phyloP scores from a whole-genome alignment of 2,113 vertebrate species.

The Aspiorhynchus laticeps region DNA sequence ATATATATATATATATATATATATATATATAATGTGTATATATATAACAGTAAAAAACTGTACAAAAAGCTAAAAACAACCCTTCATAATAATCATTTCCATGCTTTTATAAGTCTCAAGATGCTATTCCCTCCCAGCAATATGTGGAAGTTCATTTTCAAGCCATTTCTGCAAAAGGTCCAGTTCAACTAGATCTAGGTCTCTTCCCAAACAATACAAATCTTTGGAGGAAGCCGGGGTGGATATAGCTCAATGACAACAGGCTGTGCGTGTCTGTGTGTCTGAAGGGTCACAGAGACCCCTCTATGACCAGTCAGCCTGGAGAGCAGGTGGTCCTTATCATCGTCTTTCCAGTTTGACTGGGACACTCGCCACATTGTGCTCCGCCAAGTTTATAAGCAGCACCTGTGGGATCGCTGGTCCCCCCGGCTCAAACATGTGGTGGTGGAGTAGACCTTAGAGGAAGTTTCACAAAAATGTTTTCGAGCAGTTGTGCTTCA shows the following conservation, averaged over 20 bases:
- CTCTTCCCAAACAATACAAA: slow-evolving; percentile 62
- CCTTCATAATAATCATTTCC: too few relatives aligned
- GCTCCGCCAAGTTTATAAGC: slow-evolving; percentile 70
- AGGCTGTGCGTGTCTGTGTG: slow-evolving; percentile 72
- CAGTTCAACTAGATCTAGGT: not conserved
- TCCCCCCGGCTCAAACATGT: slow-evolving; percentile 32
- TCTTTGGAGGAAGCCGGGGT: slow-evolving; percentile 70
- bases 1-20: too few relatives aligned
- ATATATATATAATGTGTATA: too few relatives aligned
- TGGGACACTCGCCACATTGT: slow-evolving; percentile 81
- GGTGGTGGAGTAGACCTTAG: not conserved
- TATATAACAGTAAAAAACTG: too few relatives aligned
- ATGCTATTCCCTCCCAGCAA: not conserved
- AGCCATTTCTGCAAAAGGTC: not conserved
- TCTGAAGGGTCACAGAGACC: slow-evolving; percentile 43
- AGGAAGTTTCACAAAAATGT: slow-evolving; percentile 15
- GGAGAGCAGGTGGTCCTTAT: slow-evolving; percentile 85
- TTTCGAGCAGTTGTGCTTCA: slow-evolving; percentile 11
- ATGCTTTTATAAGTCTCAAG: not conserved
- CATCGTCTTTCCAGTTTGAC: slow-evolving; percentile 59
- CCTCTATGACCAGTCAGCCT: slow-evolving; percentile 69
- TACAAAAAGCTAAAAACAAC: too few relatives aligned
- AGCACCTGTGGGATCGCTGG: slow-evolving; percentile 67
- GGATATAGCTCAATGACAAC: slow-evolving; percentile 68
- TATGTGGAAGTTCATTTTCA: not conserved